Conservation (phyloP, 37 sponge, comb jelly and placozoan species). For the Geodia barretti region DNA sequence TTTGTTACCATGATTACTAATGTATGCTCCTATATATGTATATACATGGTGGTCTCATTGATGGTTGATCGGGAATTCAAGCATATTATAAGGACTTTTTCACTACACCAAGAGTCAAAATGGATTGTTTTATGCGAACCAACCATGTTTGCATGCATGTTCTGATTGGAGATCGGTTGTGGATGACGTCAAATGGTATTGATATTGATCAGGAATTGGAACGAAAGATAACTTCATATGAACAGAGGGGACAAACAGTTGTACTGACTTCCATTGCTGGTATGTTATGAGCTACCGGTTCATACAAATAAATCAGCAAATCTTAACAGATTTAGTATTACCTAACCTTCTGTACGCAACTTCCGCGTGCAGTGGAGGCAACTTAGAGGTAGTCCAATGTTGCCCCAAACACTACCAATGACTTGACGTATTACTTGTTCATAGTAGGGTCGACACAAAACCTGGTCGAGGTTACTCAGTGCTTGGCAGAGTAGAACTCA, state of each 20-base stretch:
- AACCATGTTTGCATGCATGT: constrained; percentile 21
- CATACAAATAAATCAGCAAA: too few species aligned
- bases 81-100: neutral
- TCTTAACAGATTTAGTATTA: too few species aligned
- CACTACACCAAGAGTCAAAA: neutral
- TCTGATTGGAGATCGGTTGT: constrained; percentile 69
- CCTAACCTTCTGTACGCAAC: too few species aligned
- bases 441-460: too few species aligned
- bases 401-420: too few species aligned
- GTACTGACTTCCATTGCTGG: constrained; percentile 69
- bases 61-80: neutral
- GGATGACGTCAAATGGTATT: constrained; percentile 57
- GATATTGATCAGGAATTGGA: constrained; percentile 23
- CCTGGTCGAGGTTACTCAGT: too few species aligned
- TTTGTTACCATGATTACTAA: too few species aligned
- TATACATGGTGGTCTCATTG: neutral
- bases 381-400: too few species aligned
- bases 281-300: too few species aligned
- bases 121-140: neutral
- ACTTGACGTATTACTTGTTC: too few species aligned
- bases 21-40: neutral
- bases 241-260: constrained; percentile 68
- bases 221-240: constrained; percentile 38
- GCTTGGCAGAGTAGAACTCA: too few species aligned
- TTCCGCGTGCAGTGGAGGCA: too few species aligned